Base-by-base conservation (phyloP, 2,797 vertebrate species). In the Rhyacichthys aspro region DNA sequence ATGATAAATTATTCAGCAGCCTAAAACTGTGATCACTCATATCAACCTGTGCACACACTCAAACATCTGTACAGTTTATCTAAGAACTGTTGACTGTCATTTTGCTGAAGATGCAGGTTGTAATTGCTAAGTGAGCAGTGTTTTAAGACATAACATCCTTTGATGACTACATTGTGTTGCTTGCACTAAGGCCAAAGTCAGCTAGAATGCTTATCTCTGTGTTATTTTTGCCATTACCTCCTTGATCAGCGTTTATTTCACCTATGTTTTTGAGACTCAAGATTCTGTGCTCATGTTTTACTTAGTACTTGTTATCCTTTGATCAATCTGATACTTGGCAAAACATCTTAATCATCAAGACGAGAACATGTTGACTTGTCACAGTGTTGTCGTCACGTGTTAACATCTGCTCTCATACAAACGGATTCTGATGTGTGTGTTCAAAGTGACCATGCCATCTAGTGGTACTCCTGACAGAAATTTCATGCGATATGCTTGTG, bases 11-110 rank as follows among this genome's bases (percentile, higher is more conserved):
- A 93, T 93, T 93, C 83, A 93, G 80, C 55, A 82, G 75, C 71
- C 76, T 87, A 84, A 86, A 91, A 92, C 91, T 90, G 90, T 92
- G 91, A 92, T 91, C 90, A 90, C 88, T 81, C 53, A 79, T 68
- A 63, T 62, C 47, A 56, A 65, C 52, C 50, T 43, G 32, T 18
- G 4, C 36, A 41, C 50, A 39, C 49, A 68, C 38, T 28, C 23
- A 41, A 33, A 54, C 46, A 56, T 43, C 43, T 34, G 17, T 12
- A 45, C 7, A 42, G 18, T n/a, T 47, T 59, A 74, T 55, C 59
- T n/a, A 14, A 76, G 63, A 79, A 67, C 33, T 67, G 75, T 65
- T 61, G 63, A 63, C 55, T 8, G 43, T 45, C 47, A 63, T 50
- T 76, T 49, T 78, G 74, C 73, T 74, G 73, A 77, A 43, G 46